Evolutionary conservation across 2,113 vertebrate species (phyloP).

Genomic region (Clarias macrocephalus): DNA sequence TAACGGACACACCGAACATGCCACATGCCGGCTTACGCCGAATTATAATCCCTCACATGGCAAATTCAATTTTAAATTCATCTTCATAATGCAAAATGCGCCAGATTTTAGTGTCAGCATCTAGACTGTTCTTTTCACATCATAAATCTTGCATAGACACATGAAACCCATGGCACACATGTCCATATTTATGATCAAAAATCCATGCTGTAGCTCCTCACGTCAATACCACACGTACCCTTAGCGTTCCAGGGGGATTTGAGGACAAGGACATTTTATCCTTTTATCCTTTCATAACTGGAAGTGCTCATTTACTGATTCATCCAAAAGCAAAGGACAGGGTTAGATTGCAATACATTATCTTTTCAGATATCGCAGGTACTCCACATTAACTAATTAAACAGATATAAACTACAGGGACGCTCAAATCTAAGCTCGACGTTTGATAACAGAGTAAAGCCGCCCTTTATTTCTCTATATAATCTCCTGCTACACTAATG

Average conservation of each 20-base stretch:
- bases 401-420: neutral
- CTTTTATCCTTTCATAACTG: neutral
- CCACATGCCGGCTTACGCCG: neutral
- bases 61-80: neutral
- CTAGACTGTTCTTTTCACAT: constrained; percentile 2
- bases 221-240: constrained; percentile 12
- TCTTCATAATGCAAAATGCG: neutral
- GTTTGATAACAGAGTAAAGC: too few relatives aligned
- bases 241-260: constrained; percentile 5
- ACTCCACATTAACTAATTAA: neutral
- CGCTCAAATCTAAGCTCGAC: too few relatives aligned
- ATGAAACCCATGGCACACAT: constrained; percentile 1
- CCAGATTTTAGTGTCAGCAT: neutral
- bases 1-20: neutral
- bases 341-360: neutral
- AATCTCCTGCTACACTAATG: too few relatives aligned
- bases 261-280: constrained; percentile 18
- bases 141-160: constrained; percentile 40
- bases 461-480: too few relatives aligned
- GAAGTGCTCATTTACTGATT: neutral
- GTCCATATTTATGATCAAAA: constrained; percentile 27
- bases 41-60: neutral
- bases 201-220: constrained; percentile 17
- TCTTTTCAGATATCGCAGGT: neutral
- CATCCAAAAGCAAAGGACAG: neutral